phyloP scores from a whole-genome alignment of 1,140 invertebrate genomes.

The Babylonia areolata region DNA sequence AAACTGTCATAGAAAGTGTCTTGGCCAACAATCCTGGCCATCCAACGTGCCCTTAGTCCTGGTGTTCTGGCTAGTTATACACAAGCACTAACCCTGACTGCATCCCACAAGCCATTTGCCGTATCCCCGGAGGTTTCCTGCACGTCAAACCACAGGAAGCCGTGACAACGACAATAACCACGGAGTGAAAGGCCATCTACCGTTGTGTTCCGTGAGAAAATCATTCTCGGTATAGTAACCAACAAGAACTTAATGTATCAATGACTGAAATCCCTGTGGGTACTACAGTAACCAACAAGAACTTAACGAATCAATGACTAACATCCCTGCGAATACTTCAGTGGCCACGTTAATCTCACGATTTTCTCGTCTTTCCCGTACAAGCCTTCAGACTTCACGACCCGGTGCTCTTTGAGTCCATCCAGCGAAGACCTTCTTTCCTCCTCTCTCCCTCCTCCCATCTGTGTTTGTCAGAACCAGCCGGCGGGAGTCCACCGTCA shows the following conservation, averaged over 20 bases:
- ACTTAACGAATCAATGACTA: neutral
- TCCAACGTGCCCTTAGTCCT: no score
- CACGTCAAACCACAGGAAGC: neutral
- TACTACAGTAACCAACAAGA: neutral
- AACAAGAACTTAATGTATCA: neutral
- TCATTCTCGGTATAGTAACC: neutral
- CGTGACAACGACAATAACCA: neutral
- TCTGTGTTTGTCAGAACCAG: neutral
- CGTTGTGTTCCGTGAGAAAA: neutral
- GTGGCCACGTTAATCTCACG: neutral
- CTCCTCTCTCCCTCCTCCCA: neutral
- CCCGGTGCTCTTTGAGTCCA: no score
- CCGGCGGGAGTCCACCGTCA: no score
- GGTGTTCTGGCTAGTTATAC: neutral
- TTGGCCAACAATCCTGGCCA: no score
- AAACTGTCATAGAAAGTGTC: no score
- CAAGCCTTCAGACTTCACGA: neutral
- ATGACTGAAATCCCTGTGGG: no score
- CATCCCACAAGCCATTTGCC: neutral
- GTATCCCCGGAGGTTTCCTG: neutral
- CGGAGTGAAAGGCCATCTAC: neutral
- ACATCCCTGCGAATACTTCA: neutral
- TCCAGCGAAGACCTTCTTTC: neutral
- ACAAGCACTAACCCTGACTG: neutral
- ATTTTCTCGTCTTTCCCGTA: neutral